Evolutionary conservation across 2,888 invertebrate genomes (phyloP), one percentile per base, ranked within the genome.

Genomic region (Apomyelois bistriatella): DNA sequence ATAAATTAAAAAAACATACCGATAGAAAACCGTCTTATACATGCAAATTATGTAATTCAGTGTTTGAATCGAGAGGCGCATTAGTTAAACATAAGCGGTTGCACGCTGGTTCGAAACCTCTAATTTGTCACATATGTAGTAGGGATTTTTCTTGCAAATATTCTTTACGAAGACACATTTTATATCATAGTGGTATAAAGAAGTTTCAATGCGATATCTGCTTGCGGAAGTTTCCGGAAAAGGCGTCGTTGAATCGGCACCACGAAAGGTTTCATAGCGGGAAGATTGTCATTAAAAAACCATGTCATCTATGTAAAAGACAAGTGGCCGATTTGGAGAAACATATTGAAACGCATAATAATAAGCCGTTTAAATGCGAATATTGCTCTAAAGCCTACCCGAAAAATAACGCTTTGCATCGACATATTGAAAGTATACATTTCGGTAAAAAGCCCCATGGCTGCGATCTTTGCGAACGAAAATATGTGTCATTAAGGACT

Each of bases 281-380:
- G 3, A 48, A 51, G 30, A 41, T 4, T 22, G 48, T 10, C 5
- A 28, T 10, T 0, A 48, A 47, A 0, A 48, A 36, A 3, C 13
- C 48, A 13, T 72, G 71, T 55, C 50, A 55, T n/a, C 41, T 67
- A 4, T 70, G 70, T 22, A 63, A 67, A 7, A 62, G 62, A 42
- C 57, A 62, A 12, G 66, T 70, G 1, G 50, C 53, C 0, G 57
- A 70, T 53, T 40, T 72, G 4, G 60, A 64, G 3, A 55, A 62
- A 12, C 72, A 72, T 50, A 60, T 64, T 15, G 56, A 52, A 57
- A 0, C 58, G 56, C 10, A 52, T 30, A 52, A 43, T 28, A 46
- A 52, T 22, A 52, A 43, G n/a, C 43, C 52, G 0, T 22, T 8
- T 10, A 22, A 32, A 3, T 52, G 52, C 9, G 36, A 52, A 5